Evolutionary conservation across 2,888 invertebrate species (phyloP), one percentile per base, ranked within the genome.

Genomic region (Drosophila lutescens): DNA sequence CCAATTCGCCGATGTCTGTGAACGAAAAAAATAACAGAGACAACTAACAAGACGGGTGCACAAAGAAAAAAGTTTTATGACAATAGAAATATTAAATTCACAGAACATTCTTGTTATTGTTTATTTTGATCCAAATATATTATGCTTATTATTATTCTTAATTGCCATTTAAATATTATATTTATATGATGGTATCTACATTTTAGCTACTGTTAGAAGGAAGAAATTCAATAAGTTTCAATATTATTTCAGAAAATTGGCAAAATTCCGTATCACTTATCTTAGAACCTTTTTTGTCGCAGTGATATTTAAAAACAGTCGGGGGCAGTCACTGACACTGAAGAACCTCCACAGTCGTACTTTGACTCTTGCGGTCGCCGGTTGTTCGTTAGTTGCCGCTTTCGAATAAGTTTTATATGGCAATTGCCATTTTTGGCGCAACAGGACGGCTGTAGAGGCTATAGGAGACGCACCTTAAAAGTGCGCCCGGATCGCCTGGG

Each of bases 391-490:
- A 34, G 68, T 44, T 34, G 68, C 68, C 73, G 51, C 65, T 23
- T 62, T 44, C 55, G 53, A 54, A 59, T 55, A 44, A 13, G 51
- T 65, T 34, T 43, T 53, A 43, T 51, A 66, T 57, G 50, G 68
- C 32, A 59, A 60, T 36, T 76, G 77, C 84, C 86, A 62, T 82
- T 68, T 82, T 82, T 36, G 81, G 81, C 61, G 43, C 54, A 51
- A 58, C 54, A 66, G 65, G 44, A 66, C 70, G 75, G 75, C 76
- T 57, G 72, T 79, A 82, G 86, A 80, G 75, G 74, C 76, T 56
- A 69, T 79, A 79, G 89, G 83, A 84, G 89, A 87, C 90, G 89
- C 88, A 89, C 88, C 88, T 88, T 81, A 79, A 86, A 70, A 70
- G 70, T 32, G 43, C 54, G 55, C 49, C 55, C 58, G 47, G 69